Conservation (phyloP, 2,888 invertebrate genomes). For the Orthosia incerta region DNA sequence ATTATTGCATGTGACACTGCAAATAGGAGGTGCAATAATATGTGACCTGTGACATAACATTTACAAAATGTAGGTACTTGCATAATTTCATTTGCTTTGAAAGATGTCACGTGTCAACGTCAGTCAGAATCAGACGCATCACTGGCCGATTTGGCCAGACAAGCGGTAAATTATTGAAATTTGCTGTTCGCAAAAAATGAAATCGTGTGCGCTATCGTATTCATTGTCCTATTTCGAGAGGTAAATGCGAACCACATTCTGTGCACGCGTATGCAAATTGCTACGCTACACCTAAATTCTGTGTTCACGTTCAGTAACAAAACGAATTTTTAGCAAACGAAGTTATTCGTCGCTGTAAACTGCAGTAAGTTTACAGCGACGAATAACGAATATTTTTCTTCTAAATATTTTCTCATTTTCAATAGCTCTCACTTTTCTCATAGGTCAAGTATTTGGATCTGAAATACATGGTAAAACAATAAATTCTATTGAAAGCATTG, state of each 20-base stretch:
- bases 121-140: constrained; percentile 19
- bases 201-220: constrained; percentile 39
- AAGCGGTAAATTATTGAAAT: constrained; percentile 33
- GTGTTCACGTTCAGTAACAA: constrained; percentile 13
- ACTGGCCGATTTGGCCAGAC: constrained; percentile 21
- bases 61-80: constrained; percentile 26
- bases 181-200: constrained; percentile 38
- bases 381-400: too few relatives aligned
- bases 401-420: background rate
- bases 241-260: constrained; percentile 52
- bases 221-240: constrained; percentile 58
- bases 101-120: constrained; percentile 17
- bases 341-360: background rate
- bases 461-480: constrained; percentile 20
- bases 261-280: constrained; percentile 55
- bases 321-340: constrained; percentile 12
- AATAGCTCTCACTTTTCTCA: background rate
- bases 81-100: constrained; percentile 19
- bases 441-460: background rate
- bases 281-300: constrained; percentile 36
- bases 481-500: constrained; percentile 21
- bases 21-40: constrained; percentile 42
- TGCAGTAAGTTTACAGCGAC: too few relatives aligned
- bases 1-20: constrained; percentile 37
- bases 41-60: constrained; percentile 31